Evolutionary conservation across 1,140 invertebrate genomes (phyloP).

Genomic region (Eumaeus atala): DNA sequence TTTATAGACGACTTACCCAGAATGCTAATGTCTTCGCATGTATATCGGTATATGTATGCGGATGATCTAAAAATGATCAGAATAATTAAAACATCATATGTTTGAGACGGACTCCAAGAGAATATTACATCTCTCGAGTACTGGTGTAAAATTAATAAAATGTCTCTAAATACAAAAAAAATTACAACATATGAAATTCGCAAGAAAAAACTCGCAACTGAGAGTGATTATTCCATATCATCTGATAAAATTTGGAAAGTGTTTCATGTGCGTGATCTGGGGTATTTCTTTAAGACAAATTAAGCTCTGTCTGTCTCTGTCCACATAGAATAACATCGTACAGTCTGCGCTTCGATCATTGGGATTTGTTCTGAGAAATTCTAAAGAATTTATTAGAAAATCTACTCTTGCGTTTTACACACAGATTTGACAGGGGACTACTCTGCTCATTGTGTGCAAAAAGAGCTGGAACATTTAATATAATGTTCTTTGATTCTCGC

Average conservation of each 20-base stretch:
- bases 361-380: conserved; percentile 9
- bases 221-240: background rate
- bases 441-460: background rate
- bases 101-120: background rate
- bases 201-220: background rate
- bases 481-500: background rate
- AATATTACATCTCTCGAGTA: background rate
- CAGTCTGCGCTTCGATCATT: conserved; percentile 11
- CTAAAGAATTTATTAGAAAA: conserved; percentile 14
- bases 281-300: background rate
- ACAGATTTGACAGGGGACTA: background rate
- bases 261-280: background rate
- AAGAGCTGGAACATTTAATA: background rate
- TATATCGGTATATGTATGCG: too few relatives aligned
- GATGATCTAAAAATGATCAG: too few relatives aligned
- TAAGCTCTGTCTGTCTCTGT: background rate
- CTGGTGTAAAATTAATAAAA: conserved; percentile 1
- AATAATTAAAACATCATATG: background rate
- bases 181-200: background rate
- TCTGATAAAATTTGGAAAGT: background rate
- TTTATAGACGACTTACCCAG: too few relatives aligned
- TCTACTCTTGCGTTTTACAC: conserved; percentile 4
- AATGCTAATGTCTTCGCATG: too few relatives aligned
- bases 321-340: conserved; percentile 16
- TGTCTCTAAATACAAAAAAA: too few relatives aligned